phyloP scores from a whole-genome alignment of 2,113 vertebrate genomes.

The Embiotoca jacksoni region DNA sequence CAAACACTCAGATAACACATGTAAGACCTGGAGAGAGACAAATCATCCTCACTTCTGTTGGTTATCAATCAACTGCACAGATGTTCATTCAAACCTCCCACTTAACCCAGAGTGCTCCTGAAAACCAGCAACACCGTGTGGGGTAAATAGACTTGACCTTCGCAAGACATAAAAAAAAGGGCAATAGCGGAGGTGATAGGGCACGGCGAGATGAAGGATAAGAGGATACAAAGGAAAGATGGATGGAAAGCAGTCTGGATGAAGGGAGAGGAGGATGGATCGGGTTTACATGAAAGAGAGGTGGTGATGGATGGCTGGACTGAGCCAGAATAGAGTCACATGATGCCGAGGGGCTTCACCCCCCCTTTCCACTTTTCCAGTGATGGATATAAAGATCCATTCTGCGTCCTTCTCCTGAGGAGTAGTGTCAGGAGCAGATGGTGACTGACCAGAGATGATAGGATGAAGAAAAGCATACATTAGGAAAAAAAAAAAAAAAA shows the following conservation, averaged over 20 bases:
- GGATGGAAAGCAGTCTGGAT: constrained; percentile 46
- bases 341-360: constrained; percentile 12
- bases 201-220: constrained; percentile 55
- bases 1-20: background rate
- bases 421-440: constrained; percentile 26
- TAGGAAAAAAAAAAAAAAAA: constrained; percentile 17
- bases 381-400: constrained; percentile 51
- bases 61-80: constrained; percentile 58
- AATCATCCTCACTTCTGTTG: constrained; percentile 9
- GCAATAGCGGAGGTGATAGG: constrained; percentile 32
- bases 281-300: constrained; percentile 22
- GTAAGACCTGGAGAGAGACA: constrained; percentile 8
- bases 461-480: constrained; percentile 29
- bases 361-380: constrained; percentile 1
- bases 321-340: constrained; percentile 39
- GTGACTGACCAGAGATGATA: constrained; percentile 34
- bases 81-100: constrained; percentile 28
- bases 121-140: constrained; percentile 20
- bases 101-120: constrained; percentile 45
- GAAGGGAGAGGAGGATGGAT: constrained; percentile 52
- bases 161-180: constrained; percentile 20
- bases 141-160: constrained; percentile 58
- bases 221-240: constrained; percentile 43
- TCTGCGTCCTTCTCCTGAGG: constrained; percentile 30
- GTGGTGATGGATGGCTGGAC: constrained; percentile 35